phyloP scores from a whole-genome alignment of 2,797 vertebrate genomes.

The Pangasius krempfi region DNA sequence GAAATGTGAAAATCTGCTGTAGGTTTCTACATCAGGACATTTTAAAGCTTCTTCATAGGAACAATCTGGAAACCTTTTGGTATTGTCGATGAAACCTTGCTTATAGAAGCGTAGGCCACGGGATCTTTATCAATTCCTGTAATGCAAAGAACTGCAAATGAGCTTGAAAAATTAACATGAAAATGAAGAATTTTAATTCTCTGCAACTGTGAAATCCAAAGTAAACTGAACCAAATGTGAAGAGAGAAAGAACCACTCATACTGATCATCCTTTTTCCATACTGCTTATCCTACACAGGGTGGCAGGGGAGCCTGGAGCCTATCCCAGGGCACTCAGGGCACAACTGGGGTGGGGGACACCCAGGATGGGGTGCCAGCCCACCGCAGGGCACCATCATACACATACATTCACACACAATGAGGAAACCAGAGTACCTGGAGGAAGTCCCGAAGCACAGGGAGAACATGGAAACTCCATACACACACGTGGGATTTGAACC shows the following conservation, averaged over 20 bases:
- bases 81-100: background rate
- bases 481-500: too few relatives aligned
- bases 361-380: too few relatives aligned
- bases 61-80: background rate
- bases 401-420: too few relatives aligned
- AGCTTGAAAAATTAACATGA: background rate
- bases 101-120: background rate
- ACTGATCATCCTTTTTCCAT: background rate
- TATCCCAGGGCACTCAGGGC: too few relatives aligned
- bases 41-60: background rate
- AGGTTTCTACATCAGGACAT: background rate
- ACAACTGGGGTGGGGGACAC: too few relatives aligned
- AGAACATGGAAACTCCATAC: too few relatives aligned
- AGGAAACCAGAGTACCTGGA: too few relatives aligned
- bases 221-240: background rate
- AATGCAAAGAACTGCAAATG: background rate
- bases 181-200: background rate
- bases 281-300: too few relatives aligned
- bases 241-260: background rate
- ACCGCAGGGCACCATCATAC: too few relatives aligned
- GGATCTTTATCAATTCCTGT: background rate
- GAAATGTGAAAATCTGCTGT: background rate
- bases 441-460: too few relatives aligned
- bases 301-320: too few relatives aligned
- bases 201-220: background rate